Evolutionary conservation across 2,113 vertebrate genomes (phyloP).

Genomic region (Ctenomys sociabilis): DNA sequence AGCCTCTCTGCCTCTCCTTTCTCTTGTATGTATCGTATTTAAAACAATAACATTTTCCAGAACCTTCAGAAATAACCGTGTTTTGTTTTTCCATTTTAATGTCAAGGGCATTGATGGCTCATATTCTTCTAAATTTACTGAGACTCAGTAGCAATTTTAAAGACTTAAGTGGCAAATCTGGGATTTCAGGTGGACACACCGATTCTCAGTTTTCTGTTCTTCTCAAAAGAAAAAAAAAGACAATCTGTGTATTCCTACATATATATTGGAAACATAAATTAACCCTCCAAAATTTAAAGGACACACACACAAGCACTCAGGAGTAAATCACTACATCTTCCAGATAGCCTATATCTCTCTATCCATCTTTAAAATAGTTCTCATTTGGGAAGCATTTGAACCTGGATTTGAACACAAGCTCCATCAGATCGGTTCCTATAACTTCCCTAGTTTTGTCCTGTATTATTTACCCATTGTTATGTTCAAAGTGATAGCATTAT

Average conservation of each 20-base stretch:
- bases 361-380: neutral
- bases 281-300: neutral
- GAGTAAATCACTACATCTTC: neutral
- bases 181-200: neutral
- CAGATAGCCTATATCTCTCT: neutral
- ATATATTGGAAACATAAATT: neutral
- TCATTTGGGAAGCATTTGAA: neutral
- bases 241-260: neutral
- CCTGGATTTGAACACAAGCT: neutral
- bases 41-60: neutral
- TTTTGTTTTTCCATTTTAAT: slow-evolving; percentile 28
- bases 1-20: neutral
- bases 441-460: neutral
- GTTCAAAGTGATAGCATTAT: neutral
- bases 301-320: neutral
- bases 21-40: neutral
- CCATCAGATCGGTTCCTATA: neutral
- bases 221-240: neutral
- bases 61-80: neutral
- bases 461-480: neutral
- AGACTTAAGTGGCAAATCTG: neutral
- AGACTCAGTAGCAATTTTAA: neutral
- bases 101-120: neutral
- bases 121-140: slow-evolving; percentile 27
- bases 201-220: neutral